These are phyloP conservation scores for Galbula dea DNA, from an alignment of 2,113 vertebrate genomes.

Conservation along the genomic window DNA sequence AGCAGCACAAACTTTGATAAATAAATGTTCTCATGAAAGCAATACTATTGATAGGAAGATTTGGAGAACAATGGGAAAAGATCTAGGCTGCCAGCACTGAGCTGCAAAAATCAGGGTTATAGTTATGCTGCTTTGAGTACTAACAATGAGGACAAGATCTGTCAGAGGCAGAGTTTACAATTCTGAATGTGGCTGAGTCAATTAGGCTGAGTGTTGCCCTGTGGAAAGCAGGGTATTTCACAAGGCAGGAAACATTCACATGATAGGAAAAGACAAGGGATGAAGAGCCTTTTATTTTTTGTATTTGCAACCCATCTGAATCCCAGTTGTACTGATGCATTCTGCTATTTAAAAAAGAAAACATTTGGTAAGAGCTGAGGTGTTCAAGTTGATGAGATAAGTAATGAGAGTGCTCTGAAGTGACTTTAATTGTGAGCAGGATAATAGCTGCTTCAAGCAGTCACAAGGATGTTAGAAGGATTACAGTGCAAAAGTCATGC, in stretches of 20 bases:
- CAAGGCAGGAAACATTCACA: background rate
- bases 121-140: conserved; percentile 26
- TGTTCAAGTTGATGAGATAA: conserved; percentile 5
- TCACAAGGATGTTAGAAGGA: conserved; percentile 6
- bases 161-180: background rate
- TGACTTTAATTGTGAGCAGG: conserved; percentile 26
- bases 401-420: conserved; percentile 6
- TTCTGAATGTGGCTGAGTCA: background rate
- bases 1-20: conserved; percentile 79
- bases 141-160: background rate
- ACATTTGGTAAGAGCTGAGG: background rate
- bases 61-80: conserved; percentile 23
- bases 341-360: background rate
- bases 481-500: background rate
- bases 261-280: background rate
- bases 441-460: conserved; percentile 31
- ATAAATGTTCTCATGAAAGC: conserved; percentile 76
- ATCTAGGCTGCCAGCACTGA: background rate
- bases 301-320: background rate
- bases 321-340: background rate
- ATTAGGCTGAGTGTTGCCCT: background rate
- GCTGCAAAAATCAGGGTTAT: conserved; percentile 9
- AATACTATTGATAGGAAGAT: conserved; percentile 65
- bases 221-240: background rate
- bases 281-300: background rate